Conservation (phyloP, 2,113 vertebrate species). For the Ovibos moschatus region DNA sequence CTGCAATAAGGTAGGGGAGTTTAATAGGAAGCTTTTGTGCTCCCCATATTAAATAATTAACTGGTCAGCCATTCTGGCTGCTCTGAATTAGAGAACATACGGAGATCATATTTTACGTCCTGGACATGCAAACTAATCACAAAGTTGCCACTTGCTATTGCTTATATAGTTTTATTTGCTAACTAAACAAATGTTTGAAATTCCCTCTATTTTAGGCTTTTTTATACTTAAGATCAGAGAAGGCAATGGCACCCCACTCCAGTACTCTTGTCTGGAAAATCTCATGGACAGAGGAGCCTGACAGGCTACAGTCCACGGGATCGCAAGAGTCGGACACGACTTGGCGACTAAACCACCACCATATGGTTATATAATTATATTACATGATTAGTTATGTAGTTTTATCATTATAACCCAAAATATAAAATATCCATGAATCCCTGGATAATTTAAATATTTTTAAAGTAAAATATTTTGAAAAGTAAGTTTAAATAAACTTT, state of each 20-base stretch:
- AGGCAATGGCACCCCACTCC: no score
- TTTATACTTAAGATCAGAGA: background rate
- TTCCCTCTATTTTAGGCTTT: background rate
- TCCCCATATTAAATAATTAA: slow-evolving; percentile 30
- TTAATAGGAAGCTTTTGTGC: background rate
- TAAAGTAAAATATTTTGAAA: background rate
- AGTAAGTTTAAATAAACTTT: background rate
- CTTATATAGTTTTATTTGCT: background rate
- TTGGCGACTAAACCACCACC: no score
- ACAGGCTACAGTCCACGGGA: no score
- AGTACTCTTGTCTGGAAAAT: no score
- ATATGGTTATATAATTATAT: background rate
- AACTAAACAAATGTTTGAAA: background rate
- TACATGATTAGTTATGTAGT: background rate
- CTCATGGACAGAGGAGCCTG: no score
- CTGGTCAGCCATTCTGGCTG: background rate
- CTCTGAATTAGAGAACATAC: background rate
- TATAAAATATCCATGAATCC: background rate
- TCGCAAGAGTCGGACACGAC: no score
- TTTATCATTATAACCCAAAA: background rate
- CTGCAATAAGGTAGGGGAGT: background rate
- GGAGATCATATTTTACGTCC: slow-evolving; percentile 18
- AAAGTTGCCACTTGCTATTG: background rate
- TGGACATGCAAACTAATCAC: background rate
- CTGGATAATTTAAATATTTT: background rate